Conservation (phyloP, 2,113 vertebrate species). For the Merops nubicus region DNA sequence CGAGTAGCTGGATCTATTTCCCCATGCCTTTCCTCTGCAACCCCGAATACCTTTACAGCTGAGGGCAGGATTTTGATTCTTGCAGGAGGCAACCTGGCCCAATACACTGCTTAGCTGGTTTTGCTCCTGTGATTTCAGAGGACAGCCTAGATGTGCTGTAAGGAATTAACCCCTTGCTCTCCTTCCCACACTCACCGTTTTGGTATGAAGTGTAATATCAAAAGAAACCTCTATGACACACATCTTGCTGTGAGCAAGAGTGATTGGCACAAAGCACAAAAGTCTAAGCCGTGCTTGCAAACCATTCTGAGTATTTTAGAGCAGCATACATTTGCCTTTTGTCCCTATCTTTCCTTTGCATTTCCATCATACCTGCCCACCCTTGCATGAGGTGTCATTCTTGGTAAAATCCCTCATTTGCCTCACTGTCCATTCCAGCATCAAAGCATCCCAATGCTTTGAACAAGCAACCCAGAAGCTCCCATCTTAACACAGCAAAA, state of each 20-base stretch:
- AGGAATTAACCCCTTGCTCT: neutral
- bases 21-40: neutral
- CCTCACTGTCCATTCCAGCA: neutral
- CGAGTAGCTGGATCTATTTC: neutral
- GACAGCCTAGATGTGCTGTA: slow-evolving; percentile 23
- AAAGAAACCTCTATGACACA: neutral
- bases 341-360: neutral
- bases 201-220: neutral
- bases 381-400: neutral
- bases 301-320: neutral
- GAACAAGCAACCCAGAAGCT: neutral
- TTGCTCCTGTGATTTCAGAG: slow-evolving; percentile 31
- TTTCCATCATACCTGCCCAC: neutral
- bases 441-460: neutral
- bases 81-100: slow-evolving; percentile 13
- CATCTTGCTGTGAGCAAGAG: neutral
- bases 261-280: neutral
- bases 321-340: neutral
- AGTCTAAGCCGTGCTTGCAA: neutral
- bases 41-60: neutral
- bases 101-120: neutral
- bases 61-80: neutral
- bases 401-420: neutral
- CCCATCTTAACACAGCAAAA: neutral
- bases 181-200: neutral